Evolutionary conservation across 2,113 vertebrate genomes (phyloP).

Genomic region (Sorex fumeus): DNA sequence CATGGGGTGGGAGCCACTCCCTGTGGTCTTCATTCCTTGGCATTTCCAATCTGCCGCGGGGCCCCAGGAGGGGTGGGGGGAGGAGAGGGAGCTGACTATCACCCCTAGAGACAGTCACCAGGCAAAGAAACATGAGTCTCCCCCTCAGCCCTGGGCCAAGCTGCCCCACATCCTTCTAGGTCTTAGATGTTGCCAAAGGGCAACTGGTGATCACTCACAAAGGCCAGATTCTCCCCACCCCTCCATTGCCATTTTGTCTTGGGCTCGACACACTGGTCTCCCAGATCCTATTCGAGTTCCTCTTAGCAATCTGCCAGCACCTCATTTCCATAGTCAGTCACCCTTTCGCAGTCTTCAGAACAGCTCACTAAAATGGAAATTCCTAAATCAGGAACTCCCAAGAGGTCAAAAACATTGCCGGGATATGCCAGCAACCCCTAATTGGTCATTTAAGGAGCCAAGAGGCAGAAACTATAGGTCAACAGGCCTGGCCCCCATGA

Average conservation of each 20-base stretch:
- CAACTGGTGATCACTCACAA: neutral
- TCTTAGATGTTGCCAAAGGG: neutral
- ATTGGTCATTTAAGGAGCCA: neutral
- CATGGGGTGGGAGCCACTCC: neutral
- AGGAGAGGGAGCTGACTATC: neutral
- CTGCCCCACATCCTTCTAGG: neutral
- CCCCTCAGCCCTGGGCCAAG: neutral
- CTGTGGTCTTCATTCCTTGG: neutral
- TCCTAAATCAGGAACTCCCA: neutral
- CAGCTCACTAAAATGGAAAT: neutral
- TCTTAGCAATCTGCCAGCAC: neutral
- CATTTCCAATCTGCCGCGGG: accelerated
- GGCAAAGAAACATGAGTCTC: neutral
- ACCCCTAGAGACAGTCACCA: neutral
- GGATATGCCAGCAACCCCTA: neutral
- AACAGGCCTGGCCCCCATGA: accelerated
- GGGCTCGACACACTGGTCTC: neutral
- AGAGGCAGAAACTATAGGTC: neutral
- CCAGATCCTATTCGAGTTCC: neutral
- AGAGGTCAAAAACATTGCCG: neutral
- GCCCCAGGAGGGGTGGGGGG: too few relatives aligned
- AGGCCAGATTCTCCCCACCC: too few relatives aligned
- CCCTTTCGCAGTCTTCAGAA: neutral
- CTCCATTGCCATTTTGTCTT: neutral
- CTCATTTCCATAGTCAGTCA: neutral